Evolutionary conservation across 2,888 invertebrate genomes (phyloP).

Genomic region (Artemia sinica): DNA sequence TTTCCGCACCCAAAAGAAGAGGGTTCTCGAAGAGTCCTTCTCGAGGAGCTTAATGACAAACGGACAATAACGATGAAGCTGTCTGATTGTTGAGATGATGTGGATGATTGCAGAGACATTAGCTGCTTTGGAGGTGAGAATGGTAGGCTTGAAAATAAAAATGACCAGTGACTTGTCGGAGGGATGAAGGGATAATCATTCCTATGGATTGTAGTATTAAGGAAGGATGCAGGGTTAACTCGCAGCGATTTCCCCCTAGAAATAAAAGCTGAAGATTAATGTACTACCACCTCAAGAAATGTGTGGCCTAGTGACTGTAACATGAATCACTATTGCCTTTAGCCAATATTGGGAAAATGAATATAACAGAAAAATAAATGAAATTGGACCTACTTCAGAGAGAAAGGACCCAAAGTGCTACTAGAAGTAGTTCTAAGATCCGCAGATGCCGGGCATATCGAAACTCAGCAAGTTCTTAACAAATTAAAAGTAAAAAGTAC

Average conservation of each 20-base stretch:
- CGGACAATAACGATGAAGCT: background rate
- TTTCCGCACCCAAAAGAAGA: background rate
- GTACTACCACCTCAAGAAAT: no score
- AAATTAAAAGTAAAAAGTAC: no score
- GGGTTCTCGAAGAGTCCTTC: background rate
- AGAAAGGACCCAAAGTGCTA: no score
- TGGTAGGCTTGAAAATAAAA: background rate
- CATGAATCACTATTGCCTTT: no score
- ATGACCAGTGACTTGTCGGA: background rate
- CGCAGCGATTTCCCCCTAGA: background rate
- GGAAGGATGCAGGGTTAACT: background rate
- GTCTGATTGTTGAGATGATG: background rate
- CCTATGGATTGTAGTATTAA: constrained; percentile 6
- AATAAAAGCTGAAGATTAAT: background rate
- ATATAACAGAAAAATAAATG: no score
- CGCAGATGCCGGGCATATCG: no score
- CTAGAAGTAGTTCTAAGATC: no score
- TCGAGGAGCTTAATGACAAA: background rate
- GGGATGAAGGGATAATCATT: background rate
- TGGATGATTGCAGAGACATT: background rate
- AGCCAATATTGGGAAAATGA: no score
- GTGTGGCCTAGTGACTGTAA: no score
- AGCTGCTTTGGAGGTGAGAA: background rate
- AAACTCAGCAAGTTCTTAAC: no score
- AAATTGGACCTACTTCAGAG: no score